Base-by-base conservation (phyloP, 1,140 invertebrate species). In the Drosophila tropicalis region DNA sequence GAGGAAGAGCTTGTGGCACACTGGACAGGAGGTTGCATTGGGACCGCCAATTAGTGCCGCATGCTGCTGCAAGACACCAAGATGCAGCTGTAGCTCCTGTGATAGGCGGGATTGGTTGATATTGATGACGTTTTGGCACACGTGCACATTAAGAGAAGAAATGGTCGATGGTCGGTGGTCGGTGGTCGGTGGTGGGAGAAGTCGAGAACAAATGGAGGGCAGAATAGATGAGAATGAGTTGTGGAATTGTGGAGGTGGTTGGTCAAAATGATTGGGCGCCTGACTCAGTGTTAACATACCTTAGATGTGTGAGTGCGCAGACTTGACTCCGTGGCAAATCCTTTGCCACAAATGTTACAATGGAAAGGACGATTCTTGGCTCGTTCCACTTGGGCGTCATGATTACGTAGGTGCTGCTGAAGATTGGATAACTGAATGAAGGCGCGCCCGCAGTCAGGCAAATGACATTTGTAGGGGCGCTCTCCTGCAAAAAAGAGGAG, bases 351-450 rank as follows among this genome's bases (percentile, higher is more conserved):
- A 85, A 99, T 98, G 92, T 96, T 97, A 92, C 98, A 99, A 91
- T 98, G 97, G 92, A 98, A 98, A 22, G 97, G 97, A 66, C 97
- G 94, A 93, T 98, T 98, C 93, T 98, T 98, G 90, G 97, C 97
- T 71, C 98, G 94, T 92, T 98, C 97, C 68, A 98, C 96, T 92
- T 98, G 97, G 63, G 97, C 97, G 90, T 99, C 98, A 93, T 99
- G 98, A 93, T 98, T 99, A 71, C 98, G 94, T 75, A 99, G 95
- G 92, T 99, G 98, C 91, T 99, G 98, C 92, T 99, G 98, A 10
- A 99, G 95, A 93, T 99, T 99, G 34, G 98, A 98, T 83, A 99
- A 94, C 93, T 99, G 98, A 91, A 99, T 99, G 93, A 99, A 99
- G 67, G 98, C 97, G 81, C 98, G 94, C 25, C 97, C 97, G 93